Base-by-base conservation (phyloP, 1,140 invertebrate genomes). In the Aphaenogaster floridana region DNA sequence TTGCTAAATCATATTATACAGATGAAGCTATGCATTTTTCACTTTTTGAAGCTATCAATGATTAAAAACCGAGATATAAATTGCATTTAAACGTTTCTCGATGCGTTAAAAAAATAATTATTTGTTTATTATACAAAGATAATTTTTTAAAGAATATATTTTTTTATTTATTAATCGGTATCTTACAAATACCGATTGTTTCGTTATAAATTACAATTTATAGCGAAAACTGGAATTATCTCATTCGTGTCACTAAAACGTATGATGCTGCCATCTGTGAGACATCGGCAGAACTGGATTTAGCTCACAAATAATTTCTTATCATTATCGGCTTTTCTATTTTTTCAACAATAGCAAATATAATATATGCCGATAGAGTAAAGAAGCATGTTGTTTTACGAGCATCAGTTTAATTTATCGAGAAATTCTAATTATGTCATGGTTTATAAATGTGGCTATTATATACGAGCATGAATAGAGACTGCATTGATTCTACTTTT, bases 401-500 rank as follows among this genome's bases (percentile, higher is more conserved):
- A 71, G 28, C 13, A 42, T 57, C 9, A 61, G n/a, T 57, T 83
- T 59, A 57, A 74, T 59, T 74, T 21, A 83, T 83, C 68, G 11
- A 74, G 6, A 8, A 66, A 69, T 68, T 59, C 8, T 80, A 57
- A 59, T 80, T n/a, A 50, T 42, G 2, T 50, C 39, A 3, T 54
- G 17, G 3, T 63, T 5, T 64, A 34, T 81, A 71, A 66, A 34
- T 59, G 45, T 5, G 45, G n/a, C 34, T 63, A 45, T 68, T 42
- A 59, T 48, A 36, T 39, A 3, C 4, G 2, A 28, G 15, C 5
- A 59, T 61, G n/a, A 76, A 84, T 83, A 28, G 9, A 59, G 3
- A 9, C 52, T 72, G 45, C n/a, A 71, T 87, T 34, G 71, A 84
- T 87, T 87, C 76, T 66, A 48, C 21, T 45, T 17, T 72, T 61